A percentile compares a stretch with the other conserved stretches of the same genome.
Evolutionary conservation across 2,888 invertebrate species (phyloP).

Genomic region (Pristionchus maxplancki): DNA sequence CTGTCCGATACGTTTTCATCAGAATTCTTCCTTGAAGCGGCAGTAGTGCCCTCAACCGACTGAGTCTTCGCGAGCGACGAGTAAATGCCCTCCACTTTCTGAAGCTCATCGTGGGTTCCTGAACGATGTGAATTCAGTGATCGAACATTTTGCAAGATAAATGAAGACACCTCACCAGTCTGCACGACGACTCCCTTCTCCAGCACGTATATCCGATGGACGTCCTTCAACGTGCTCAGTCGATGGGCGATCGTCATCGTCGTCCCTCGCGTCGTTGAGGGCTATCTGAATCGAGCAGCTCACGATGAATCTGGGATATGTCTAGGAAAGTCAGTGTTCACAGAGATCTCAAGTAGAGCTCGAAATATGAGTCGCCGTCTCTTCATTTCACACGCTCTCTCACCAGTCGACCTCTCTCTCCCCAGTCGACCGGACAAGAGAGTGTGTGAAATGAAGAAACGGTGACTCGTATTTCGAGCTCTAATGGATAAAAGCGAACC

Average conservation of each 20-base stretch:
- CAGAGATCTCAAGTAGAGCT: too few species aligned
- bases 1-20: background rate
- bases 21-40: background rate
- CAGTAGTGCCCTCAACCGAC: background rate
- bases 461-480: too few species aligned
- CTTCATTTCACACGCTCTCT: too few species aligned
- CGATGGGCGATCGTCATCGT: constrained; percentile 67
- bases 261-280: constrained; percentile 61
- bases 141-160: too few species aligned
- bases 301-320: too few species aligned
- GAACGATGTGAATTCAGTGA: background rate
- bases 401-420: too few species aligned
- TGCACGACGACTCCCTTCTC: constrained; percentile 58
- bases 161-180: constrained; percentile 51
- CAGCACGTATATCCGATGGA: constrained; percentile 58
- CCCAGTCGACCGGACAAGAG: too few species aligned
- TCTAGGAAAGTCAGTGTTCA: too few species aligned
- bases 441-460: too few species aligned
- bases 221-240: constrained; percentile 66
- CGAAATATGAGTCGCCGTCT: too few species aligned
- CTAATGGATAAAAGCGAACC: background rate
- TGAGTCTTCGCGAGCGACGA: constrained; percentile 61
- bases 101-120: constrained; percentile 65
- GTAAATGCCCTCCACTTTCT: constrained; percentile 61
- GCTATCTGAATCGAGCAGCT: constrained; percentile 58